Base-by-base conservation (phyloP, 2,797 vertebrate genomes). In the Dermochelys coriacea region DNA sequence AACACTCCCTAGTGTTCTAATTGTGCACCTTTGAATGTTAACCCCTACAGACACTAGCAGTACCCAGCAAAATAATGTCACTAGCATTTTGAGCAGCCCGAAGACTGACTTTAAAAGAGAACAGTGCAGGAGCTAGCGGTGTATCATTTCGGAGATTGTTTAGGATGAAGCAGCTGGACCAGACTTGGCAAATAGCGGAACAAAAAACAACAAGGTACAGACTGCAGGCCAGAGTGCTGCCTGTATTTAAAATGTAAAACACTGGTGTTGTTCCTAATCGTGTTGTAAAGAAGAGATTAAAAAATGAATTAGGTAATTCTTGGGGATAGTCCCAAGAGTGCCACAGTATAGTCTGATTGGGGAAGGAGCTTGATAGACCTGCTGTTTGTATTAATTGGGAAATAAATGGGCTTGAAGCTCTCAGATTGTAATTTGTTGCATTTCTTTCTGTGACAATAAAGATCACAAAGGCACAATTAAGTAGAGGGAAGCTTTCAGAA, bases 401-500 rank as follows among this genome's bases (percentile, higher is more conserved):
- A 83, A 89, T 49, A 5, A 27, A 29, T 1, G 0, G 2, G 55
- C 93, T 11, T 82, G 29, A 88, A 55, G 49, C 2, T 68, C 51
- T 77, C 4, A 8, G 41, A 34, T 61, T 11, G 34, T 45, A 14
- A 31, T n/a, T 47, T 31, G 45, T 4, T 4, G 2, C 2, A 83
- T 61, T 74, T 87, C 88, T 57, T 79, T 79, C 78, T 21, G 8
- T 8, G 54, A 85, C 8, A 91, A 11, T 59, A 77, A 84, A 50
- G 25, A 82, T 1, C 0, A 84, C 41, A 83, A 92, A 91, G 87
- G 31, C 29, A 93, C 79, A 96, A 96, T 77, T 80, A 95, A 77
- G 54, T 68, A 77, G 81, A 84, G 31, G 59, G 54, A 96, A 96
- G 59, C 87, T 96, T 95, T 85, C 92, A 96, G 88, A 85, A 92